Base-by-base conservation (phyloP, 2,113 vertebrate genomes). In the Menura novaehollandiae region DNA sequence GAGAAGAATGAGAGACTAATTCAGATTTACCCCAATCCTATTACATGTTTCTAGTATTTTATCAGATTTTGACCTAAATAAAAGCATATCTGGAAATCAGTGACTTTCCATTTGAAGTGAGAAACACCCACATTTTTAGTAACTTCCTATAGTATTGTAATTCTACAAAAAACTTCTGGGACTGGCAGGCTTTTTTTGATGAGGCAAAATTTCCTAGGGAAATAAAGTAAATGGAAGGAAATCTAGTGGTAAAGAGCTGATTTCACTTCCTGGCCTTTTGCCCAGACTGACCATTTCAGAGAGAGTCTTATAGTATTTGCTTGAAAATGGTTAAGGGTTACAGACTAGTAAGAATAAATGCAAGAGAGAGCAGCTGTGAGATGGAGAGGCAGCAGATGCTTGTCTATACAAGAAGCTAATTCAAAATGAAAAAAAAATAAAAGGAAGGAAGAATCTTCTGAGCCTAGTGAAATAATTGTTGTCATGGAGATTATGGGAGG, bases 221-320 rank as follows among this genome's bases (percentile, higher is more conserved):
- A 97, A 95, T 78, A 52, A 95, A 93, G 41, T 86, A 95, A 97
- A 97, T 95, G 88, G 93, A 87, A 97, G 96, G 97, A 97, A 97
- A 87, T 87, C 47, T 88, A 74, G 62, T 80, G 76, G 83, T 67
- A 91, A 92, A 92, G 58, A 86, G 51, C 43, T 94, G 91, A 97
- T 91, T 96, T 97, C 84, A 97, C 83, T 94, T 96, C 87, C 87
- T 97, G 97, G 95, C 91, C 87, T 93, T 93, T 88, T 97, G 88
- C 97, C 91, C 89, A 95, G 90, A 62, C 58, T 94, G 77, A 64
- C 90, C 81, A 21, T 94, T 96, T 88, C 64, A 77, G 67, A 91
- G 41, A 69, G 9, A 52, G 59, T 64, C 84, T 90, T 43, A 9
- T 91, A 84, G 46, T 53, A 89, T 91, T 93, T 89, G 52, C 53